phyloP scores from a whole-genome alignment of 2,888 invertebrate genomes.

The Drosophila quinaria region DNA sequence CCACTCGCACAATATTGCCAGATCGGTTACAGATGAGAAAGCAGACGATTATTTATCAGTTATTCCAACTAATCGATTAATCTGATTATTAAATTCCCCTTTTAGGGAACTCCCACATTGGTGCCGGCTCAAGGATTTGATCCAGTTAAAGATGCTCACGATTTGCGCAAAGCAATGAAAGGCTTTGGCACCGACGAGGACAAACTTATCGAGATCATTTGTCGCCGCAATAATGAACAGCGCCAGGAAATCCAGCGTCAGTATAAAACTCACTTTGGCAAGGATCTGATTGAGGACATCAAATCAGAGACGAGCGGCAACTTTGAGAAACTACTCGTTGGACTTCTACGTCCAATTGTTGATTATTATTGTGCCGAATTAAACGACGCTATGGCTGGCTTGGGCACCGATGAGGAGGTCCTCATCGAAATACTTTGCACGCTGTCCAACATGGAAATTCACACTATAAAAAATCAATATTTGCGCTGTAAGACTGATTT shows the following conservation, averaged over 20 bases:
- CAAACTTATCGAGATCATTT: conserved; percentile 93
- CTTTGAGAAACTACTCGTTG: conserved; percentile 93
- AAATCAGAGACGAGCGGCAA: conserved; percentile 96
- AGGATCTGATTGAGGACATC: conserved; percentile 92
- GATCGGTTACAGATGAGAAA: background rate
- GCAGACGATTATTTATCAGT: background rate
- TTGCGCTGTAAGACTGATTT: conserved; percentile 89
- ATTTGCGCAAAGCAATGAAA: conserved; percentile 95
- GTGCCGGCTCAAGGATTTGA: conserved; percentile 92
- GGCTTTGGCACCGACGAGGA: conserved; percentile 96
- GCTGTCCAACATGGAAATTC: conserved; percentile 93
- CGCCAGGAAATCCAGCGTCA: conserved; percentile 88
- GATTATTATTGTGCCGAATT: conserved; percentile 93
- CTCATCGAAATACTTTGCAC: conserved; percentile 96
- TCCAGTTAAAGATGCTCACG: conserved; percentile 92
- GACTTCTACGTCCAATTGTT: conserved; percentile 93
- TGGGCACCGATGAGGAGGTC: conserved; percentile 94
- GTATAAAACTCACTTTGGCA: conserved; percentile 85
- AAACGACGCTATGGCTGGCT: conserved; percentile 93
- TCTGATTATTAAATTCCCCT: background rate
- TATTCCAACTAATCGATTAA: background rate
- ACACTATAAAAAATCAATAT: conserved; percentile 92
- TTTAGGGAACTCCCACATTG: conserved; percentile 89
- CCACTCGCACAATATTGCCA: too few relatives aligned
- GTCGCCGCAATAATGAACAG: conserved; percentile 93